Conservation (phyloP, 2,113 vertebrate genomes). For the Poecile atricapillus region DNA sequence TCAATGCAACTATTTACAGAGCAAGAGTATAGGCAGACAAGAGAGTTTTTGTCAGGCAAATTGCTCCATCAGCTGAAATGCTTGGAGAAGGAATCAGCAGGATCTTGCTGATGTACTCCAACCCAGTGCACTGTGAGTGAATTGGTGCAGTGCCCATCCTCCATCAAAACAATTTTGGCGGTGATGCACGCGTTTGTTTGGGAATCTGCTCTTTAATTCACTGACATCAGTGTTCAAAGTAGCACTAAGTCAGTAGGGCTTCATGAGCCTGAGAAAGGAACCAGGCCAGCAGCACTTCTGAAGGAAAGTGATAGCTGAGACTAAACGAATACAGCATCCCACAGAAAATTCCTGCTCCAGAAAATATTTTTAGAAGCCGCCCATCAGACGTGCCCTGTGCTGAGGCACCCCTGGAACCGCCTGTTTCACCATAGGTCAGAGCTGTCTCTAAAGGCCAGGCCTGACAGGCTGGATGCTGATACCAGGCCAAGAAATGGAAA, state of each 20-base stretch:
- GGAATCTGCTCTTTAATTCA: neutral
- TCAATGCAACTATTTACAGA: neutral
- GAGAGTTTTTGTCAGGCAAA: neutral
- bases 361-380: neutral
- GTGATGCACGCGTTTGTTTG: neutral
- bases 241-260: neutral
- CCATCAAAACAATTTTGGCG: accelerated
- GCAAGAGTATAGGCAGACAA: neutral
- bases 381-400: neutral
- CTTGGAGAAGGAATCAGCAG: neutral
- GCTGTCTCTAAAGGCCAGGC: slow-evolving; percentile 66
- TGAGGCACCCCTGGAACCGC: neutral
- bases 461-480: slow-evolving; percentile 40
- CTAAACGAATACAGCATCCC: neutral
- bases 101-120: neutral
- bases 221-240: neutral
- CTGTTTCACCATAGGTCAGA: slow-evolving; percentile 48
- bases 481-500: slow-evolving; percentile 38
- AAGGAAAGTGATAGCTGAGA: neutral
- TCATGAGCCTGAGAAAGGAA: neutral
- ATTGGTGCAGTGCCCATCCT: neutral
- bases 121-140: neutral
- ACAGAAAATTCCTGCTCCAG: neutral
- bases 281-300: neutral
- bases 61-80: neutral